Percentiles rank a stretch among this genome's conserved stretches.
Conservation (phyloP, 2,797 vertebrate species). For the Sitta carolinensis region DNA sequence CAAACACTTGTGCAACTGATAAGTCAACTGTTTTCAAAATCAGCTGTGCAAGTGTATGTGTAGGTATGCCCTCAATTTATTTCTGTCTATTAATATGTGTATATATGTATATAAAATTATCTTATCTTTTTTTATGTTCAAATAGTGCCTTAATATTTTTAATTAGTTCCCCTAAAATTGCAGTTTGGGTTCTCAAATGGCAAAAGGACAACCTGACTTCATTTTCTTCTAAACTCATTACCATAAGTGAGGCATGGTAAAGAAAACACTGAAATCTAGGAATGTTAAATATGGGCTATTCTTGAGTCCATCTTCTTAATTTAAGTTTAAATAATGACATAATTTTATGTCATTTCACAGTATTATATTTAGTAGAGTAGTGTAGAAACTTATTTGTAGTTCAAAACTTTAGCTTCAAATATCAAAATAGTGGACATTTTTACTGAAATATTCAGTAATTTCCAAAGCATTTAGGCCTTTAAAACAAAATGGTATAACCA, state of each 20-base stretch:
- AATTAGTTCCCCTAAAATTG: not conserved
- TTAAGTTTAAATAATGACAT: not conserved
- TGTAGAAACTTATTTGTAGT: not conserved
- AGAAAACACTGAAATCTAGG: not conserved
- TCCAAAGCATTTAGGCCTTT: not conserved
- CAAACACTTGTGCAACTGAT: not conserved
- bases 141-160: not conserved
- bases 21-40: not conserved
- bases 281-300: not conserved
- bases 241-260: not conserved
- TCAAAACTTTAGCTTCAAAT: not conserved
- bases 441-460: not conserved
- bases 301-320: not conserved
- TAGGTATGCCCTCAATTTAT: not conserved
- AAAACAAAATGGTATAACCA: not conserved
- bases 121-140: not conserved
- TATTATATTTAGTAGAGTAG: not conserved
- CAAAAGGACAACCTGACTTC: not conserved
- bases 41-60: not conserved
- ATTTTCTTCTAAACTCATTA: not conserved
- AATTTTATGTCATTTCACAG: not conserved
- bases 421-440: not conserved
- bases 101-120: not conserved
- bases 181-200: not conserved
- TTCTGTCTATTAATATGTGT: not conserved